Evolutionary conservation across 1,140 invertebrate genomes (phyloP), one percentile per base, ranked within the genome.

Genomic region (Bombus ignitus): DNA sequence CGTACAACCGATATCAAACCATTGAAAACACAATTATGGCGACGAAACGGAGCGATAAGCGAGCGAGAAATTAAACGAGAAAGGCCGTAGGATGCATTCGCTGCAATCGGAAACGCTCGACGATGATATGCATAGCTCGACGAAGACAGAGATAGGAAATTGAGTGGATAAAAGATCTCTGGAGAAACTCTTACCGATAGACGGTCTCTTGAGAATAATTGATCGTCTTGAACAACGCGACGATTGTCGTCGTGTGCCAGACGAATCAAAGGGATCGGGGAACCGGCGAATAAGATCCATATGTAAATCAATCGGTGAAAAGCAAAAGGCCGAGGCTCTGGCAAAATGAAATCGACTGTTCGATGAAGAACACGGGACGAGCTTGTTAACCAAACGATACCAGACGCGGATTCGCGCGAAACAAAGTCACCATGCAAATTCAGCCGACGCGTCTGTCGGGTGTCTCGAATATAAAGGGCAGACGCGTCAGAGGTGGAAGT

Each of bases 371-470:
- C 62, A 74, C 32, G 79, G 44, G 62, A 42, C 71, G 59, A 86
- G 47, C 76, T 76, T 83, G 72, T 90, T 83, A 88, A 87, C 59
- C 79, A 68, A 76, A 79, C 88, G 84, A 89, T 89, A 89, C 88
- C 83, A 59, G 75, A 44, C 53, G 44, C 71, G 71, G 74, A 81
- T 87, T 71, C 62, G 71, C 71, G 59, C 71, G 89, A 90, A 91
- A 91, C 82, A 91, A 91, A 89, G 85, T 91, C 81, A 78, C 87
- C 65, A 89, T 90, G 88, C 66, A 90, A 90, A 90, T 90, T 90
- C 80, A 81, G n/a, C 32, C 57, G 76, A 90, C 79, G 89, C 83
- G 68, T 90, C 89, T 86, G 85, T 83, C 71, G 66, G 72, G 32
- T 85, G 81, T 81, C 82, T 76, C 76, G 71, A 12, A 59, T 81